Evolutionary conservation across 1,140 invertebrate genomes (phyloP).

Genomic region (Brachionus sp.): DNA sequence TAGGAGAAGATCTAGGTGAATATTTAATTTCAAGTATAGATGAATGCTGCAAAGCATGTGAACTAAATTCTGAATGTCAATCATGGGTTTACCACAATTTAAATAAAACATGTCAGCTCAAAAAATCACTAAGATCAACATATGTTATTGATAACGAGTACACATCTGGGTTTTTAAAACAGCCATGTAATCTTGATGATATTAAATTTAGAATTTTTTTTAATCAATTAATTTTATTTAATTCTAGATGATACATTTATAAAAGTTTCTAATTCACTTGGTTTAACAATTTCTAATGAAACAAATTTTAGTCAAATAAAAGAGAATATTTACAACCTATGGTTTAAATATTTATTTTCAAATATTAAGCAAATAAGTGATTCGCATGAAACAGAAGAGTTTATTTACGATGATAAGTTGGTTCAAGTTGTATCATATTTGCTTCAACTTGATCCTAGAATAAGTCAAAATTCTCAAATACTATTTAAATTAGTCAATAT

Average conservation of each 20-base stretch:
- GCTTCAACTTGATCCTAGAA: slow-evolving; percentile 17
- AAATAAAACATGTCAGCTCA: background rate
- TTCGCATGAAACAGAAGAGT: background rate
- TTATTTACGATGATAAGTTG: background rate
- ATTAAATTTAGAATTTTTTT: background rate
- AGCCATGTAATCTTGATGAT: background rate
- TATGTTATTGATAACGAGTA: background rate
- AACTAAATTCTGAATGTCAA: slow-evolving; percentile 3
- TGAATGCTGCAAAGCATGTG: slow-evolving; percentile 16
- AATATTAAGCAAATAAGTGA: background rate
- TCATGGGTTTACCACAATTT: slow-evolving; percentile 32
- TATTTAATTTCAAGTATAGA: background rate
- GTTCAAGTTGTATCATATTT: background rate
- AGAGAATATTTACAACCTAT: background rate
- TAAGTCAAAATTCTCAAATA: slow-evolving; percentile 43
- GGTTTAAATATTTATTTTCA: slow-evolving; percentile 23
- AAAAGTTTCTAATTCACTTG: slow-evolving; percentile 38
- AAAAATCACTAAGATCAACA: background rate
- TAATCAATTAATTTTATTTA: background rate
- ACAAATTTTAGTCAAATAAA: background rate
- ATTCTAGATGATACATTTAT: slow-evolving; percentile 10
- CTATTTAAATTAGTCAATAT: slow-evolving; percentile 16
- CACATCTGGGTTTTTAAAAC: slow-evolving; percentile 11
- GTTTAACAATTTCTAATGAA: background rate
- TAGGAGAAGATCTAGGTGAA: background rate